Base-by-base conservation (phyloP, 1,140 invertebrate genomes). In the Chelonus insularis region DNA sequence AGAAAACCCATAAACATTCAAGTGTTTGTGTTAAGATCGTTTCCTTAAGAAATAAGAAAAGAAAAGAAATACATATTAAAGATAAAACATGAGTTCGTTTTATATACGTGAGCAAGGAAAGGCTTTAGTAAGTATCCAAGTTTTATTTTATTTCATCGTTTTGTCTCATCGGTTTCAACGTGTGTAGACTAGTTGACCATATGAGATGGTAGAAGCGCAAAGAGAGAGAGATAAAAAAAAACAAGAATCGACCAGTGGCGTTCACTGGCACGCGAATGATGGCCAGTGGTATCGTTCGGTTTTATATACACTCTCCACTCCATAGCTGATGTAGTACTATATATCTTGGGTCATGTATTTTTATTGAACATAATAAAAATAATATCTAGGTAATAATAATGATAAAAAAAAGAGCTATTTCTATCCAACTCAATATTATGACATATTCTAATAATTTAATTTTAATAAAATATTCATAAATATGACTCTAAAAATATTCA, bases 121-220 rank as follows among this genome's bases (percentile, higher is more conserved):
- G 21, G 20, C 20, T 52, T 60, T 51, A 64, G 64, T 48, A 52
- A 65, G 60, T 37, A 41, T 61, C 25, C 54, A 9, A 18, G 39
- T 34, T 23, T 41, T 32, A 12, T 36, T 60, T 62, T 43, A 20
- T 14, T 11, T 50, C 12, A 6, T 64, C 25, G 16, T 64, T 57
- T 70, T 73, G 64, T 72, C 69, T 34, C 36, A 59, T 32, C 50
- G 12, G 52, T 43, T 51, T 62, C 45, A 55, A 63, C 51, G 16
- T 54, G 55, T 57, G 39, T 54, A 18, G 65, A 60, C 67, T 60
- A 64, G 67, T 63, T 67, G 69, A 72, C 66, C 66, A 63, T 51
- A 62, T 60, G 58, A 23, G 55, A 12, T 54, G 60, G 18, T 21
- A 62, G 47, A 21, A 57, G 21, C 21, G 63, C 57, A 11, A 23